Evolutionary conservation across 2,113 vertebrate genomes (phyloP).

Genomic region (Xiphophorus couchianus): DNA sequence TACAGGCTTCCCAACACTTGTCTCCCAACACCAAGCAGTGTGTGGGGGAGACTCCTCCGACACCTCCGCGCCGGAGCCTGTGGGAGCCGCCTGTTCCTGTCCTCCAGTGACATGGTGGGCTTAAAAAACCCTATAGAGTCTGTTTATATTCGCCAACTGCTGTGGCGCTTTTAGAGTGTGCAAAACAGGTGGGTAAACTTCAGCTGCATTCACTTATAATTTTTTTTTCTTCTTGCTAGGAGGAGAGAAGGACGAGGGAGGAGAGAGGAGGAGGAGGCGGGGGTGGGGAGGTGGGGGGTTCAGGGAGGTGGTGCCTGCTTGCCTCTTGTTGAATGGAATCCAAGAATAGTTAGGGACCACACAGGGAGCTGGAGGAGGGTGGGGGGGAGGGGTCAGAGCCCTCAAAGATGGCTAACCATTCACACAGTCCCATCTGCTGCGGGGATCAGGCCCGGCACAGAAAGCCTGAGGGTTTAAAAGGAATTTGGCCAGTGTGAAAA

Average conservation of each 20-base stretch:
- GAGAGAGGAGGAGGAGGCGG: slow-evolving; percentile 60
- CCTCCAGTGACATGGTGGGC: slow-evolving; percentile 69
- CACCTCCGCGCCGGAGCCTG: slow-evolving; percentile 55
- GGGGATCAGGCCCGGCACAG: slow-evolving; percentile 82
- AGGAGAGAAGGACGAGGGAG: slow-evolving; percentile 68
- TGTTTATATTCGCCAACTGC: slow-evolving; percentile 80
- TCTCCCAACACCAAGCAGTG: slow-evolving; percentile 31
- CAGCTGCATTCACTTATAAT: slow-evolving; percentile 83
- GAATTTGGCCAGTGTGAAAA: slow-evolving; percentile 88
- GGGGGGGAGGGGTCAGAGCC: slow-evolving; percentile 77
- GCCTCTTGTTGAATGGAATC: slow-evolving; percentile 94
- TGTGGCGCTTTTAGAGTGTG: slow-evolving; percentile 75
- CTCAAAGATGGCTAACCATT: slow-evolving; percentile 94
- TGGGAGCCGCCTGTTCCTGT: slow-evolving; percentile 57
- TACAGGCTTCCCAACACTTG: slow-evolving; percentile 27
- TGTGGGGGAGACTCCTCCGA: slow-evolving; percentile 37
- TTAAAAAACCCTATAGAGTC: slow-evolving; percentile 68
- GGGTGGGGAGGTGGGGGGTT: slow-evolving; percentile 59
- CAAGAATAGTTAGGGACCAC: slow-evolving; percentile 97
- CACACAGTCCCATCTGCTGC: slow-evolving; percentile 91
- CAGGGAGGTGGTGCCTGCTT: slow-evolving; percentile 76
- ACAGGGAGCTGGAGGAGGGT: slow-evolving; percentile 83
- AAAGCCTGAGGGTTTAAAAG: slow-evolving; percentile 86
- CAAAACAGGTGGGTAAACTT: slow-evolving; percentile 91
- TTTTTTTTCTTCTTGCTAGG: slow-evolving; percentile 73